Evolutionary conservation across 2,113 vertebrate genomes (phyloP).

Genomic region (Notiomystis cincta): DNA sequence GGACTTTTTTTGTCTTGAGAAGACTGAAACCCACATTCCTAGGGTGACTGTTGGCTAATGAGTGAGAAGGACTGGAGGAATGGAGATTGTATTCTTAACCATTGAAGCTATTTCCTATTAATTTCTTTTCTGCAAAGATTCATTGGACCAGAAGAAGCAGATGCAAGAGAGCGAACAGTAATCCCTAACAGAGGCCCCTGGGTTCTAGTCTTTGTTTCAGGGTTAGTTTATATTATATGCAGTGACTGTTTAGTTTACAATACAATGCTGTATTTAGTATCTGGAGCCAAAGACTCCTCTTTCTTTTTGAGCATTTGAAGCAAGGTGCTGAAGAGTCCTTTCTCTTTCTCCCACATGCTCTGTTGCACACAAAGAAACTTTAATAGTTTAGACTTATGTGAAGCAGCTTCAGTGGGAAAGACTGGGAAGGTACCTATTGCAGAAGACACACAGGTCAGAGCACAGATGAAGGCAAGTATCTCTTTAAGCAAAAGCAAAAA

Average conservation of each 20-base stretch:
- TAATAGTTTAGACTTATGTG: background rate
- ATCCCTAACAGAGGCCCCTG: constrained; percentile 5
- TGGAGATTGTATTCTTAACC: background rate
- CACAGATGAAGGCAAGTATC: background rate
- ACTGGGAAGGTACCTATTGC: background rate
- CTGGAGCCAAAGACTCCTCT: background rate
- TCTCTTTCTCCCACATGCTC: background rate
- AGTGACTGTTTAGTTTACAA: constrained; percentile 1
- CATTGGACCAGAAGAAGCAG: background rate
- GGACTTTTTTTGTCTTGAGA: background rate
- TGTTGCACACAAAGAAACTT: background rate
- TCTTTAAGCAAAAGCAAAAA: background rate
- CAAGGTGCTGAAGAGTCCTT: background rate
- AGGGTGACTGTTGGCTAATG: background rate
- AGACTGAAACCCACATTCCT: background rate
- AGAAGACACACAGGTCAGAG: background rate
- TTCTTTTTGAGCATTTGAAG: background rate
- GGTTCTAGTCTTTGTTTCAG: background rate
- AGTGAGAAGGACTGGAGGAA: background rate
- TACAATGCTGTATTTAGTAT: background rate
- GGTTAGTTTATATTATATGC: background rate
- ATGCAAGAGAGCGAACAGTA: background rate
- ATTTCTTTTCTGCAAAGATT: background rate
- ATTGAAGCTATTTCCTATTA: background rate
- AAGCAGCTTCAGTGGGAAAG: background rate